Evolutionary conservation across 1,140 invertebrate species (phyloP), one percentile per base, ranked within the genome.

Genomic region (Oedothorax gibbosus): DNA sequence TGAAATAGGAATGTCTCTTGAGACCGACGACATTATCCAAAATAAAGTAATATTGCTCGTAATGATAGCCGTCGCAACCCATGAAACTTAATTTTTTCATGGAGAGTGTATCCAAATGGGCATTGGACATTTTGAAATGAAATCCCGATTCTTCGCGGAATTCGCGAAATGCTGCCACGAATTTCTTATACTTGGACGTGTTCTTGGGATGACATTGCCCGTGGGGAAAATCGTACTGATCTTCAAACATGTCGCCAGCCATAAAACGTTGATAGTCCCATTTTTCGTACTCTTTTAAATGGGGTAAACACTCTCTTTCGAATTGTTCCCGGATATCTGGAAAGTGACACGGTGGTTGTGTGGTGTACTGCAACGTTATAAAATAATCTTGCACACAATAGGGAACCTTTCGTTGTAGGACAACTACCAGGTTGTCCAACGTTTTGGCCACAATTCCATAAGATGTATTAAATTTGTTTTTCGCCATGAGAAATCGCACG

Each of bases 151-250:
- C 35, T 35, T 35, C 35, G 2, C 35, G 35, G 35, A 35, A 35
- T 35, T 35, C 35, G 35, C 35, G 35, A 5, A 35, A 35, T 35
- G 35, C 35, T 35, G 35, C 35, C 35, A 5, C 5, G 35, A 35
- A 35, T 35, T 35, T 35, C 35, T 35, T 35, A 35, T 35, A 35
- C 35, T 35, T 35, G 1, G 35, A 35, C 35, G 1, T 35, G 35
- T 35, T 1, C 5, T 35, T 35, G 2, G 35, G 35, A 35, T 5
- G 1, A 35, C 35, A 60, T 20, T 78, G 76, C 14, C 76, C 76
- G 8, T 78, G 76, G n/a, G 76, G 76, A 12, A 78, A 78, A 53
- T 78, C 76, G 53, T 20, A 65, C 15, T 18, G 5, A 20, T 78
- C 76, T 7, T 78, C 76, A 65, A 53, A 65, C 2, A 10, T n/a